Conservation (phyloP, 2,113 vertebrate genomes). For the Crotophaga sulcirostris region DNA sequence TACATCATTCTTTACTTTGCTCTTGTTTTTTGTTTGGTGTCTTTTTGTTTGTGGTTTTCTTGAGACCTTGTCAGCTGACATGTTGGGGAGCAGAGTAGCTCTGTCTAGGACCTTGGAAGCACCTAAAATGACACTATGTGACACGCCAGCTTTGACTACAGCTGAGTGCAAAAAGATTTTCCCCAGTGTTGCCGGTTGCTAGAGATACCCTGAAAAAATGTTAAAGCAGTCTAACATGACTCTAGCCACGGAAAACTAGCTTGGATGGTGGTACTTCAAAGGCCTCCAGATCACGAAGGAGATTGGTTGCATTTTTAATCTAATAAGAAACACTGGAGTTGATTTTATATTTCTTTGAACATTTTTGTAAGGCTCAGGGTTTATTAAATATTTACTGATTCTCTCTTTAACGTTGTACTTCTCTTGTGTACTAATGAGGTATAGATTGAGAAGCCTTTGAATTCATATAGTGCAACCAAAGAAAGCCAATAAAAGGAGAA, state of each 20-base stretch:
- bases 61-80: not conserved
- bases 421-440: not conserved
- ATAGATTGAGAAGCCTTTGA: not conserved
- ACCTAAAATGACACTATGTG: not conserved
- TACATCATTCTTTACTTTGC: not conserved
- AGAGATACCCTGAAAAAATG: not conserved
- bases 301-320: not conserved
- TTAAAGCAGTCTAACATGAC: fast-evolving
- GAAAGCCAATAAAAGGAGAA: not conserved
- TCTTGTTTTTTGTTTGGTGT: not conserved
- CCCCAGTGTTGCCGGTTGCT: not conserved
- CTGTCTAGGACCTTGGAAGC: not conserved
- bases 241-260: not conserved
- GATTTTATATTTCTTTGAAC: not conserved
- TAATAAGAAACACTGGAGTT: not conserved
- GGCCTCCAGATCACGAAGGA: not conserved
- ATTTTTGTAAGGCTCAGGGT: not conserved
- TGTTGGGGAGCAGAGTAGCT: not conserved
- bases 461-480: not conserved
- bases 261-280: not conserved
- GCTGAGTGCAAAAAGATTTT: not conserved
- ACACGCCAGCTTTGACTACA: not conserved
- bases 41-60: not conserved
- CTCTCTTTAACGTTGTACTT: not conserved
- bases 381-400: constrained; percentile 3